A percentile compares a stretch with the other conserved stretches of the same genome.
These are phyloP conservation scores for Bombus difficillimus DNA, from an alignment of 1,140 invertebrate genomes.

Conservation along the genomic window DNA sequence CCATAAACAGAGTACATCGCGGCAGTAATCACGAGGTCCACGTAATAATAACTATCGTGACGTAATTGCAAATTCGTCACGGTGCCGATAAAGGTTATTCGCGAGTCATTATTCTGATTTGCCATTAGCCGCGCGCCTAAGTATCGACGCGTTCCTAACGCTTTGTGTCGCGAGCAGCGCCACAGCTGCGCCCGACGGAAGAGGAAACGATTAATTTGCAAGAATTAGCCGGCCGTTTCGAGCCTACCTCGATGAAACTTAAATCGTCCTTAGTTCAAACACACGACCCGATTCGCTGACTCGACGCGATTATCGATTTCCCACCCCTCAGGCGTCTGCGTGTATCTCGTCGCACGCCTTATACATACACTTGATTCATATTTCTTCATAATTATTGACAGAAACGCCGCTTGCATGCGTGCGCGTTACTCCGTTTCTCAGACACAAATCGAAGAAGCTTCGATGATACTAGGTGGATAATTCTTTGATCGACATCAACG, in stretches of 20 bases:
- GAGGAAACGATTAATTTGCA: constrained; percentile 63
- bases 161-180: constrained; percentile 45
- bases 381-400: neutral
- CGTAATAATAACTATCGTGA: constrained; percentile 78
- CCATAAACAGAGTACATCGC: constrained; percentile 49
- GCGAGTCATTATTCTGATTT: constrained; percentile 79
- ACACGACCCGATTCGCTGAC: neutral
- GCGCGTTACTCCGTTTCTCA: too few species aligned
- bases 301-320: constrained; percentile 29
- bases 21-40: constrained; percentile 70
- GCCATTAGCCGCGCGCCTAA: constrained; percentile 68
- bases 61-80: constrained; percentile 81
- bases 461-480: neutral
- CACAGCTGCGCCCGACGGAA: constrained; percentile 46
- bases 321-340: neutral
- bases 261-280: constrained; percentile 34
- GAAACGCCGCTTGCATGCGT: neutral
- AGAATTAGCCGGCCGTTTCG: constrained; percentile 49
- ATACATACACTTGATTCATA: too few species aligned
- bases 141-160: constrained; percentile 38
- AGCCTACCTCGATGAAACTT: constrained; percentile 12
- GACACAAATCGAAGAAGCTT: too few species aligned
- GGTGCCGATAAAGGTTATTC: constrained; percentile 79
- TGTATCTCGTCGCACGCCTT: neutral
- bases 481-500: constrained; percentile 13